phyloP scores from a whole-genome alignment of 2,113 vertebrate species.

The Nibea albiflora region DNA sequence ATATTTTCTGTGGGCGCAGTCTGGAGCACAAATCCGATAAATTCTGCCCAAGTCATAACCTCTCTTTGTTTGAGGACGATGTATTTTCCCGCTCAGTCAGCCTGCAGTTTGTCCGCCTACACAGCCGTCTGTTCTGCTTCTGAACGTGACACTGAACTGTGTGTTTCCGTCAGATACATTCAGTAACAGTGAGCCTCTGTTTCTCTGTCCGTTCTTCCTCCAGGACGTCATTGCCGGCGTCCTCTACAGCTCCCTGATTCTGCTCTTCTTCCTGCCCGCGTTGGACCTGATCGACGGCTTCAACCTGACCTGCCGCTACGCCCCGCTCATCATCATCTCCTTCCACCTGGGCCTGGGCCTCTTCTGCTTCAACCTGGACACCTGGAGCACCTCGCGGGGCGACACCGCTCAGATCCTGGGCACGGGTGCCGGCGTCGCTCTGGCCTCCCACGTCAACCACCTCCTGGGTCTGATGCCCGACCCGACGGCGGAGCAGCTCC shows the following conservation, averaged over 20 bases:
- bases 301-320: slow-evolving; percentile 88
- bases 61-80: too few species aligned
- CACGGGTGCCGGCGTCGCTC: slow-evolving; percentile 92
- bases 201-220: slow-evolving; percentile 27
- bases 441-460: slow-evolving; percentile 89
- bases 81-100: too few species aligned
- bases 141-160: not conserved
- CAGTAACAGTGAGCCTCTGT: not conserved
- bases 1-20: too few species aligned
- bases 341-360: slow-evolving; percentile 92
- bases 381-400: slow-evolving; percentile 96
- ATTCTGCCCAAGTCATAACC: too few species aligned
- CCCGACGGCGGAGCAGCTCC: slow-evolving; percentile 80
- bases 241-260: slow-evolving; percentile 91
- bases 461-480: slow-evolving; percentile 87
- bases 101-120: too few species aligned
- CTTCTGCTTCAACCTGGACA: slow-evolving; percentile 96
- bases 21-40: too few species aligned
- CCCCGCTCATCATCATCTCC: slow-evolving; percentile 90
- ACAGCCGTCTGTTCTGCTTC: not conserved
- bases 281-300: slow-evolving; percentile 92
- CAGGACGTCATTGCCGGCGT: slow-evolving; percentile 95
- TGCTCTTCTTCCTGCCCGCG: slow-evolving; percentile 89
- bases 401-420: slow-evolving; percentile 97
- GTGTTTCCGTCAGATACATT: too few species aligned